Evolutionary conservation across 2,888 invertebrate species (phyloP), one percentile per base, ranked within the genome.

Genomic region (Octodonta nipae): DNA sequence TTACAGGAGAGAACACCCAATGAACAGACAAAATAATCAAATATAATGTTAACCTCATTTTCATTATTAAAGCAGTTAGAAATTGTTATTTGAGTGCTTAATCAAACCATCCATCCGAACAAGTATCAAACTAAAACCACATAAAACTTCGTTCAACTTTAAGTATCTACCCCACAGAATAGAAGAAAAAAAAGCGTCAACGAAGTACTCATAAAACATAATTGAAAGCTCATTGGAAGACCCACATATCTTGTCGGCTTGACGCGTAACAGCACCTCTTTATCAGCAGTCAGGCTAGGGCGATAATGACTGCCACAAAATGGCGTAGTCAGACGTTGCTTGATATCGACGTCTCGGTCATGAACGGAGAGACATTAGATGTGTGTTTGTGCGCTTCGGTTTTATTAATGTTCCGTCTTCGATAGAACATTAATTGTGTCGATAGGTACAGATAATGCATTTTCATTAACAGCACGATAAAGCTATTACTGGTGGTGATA

Each of bases 171-270:
- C n/a, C n/a, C 22, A n/a, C 22, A 3, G 4, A 4, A 4, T 3
- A 4, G 4, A 11, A 4, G 4, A 40, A 40, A 43, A 43, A 43
- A 41, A 38, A 31, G 34, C 35, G 37, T 38, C 35, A 45, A 42
- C 41, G 43, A 43, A 43, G 41, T 35, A 34, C 37, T 43, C 49
- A 51, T 52, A 53, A 53, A 56, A 55, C 52, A 54, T 54, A 56
- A 57, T 57, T 52, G 55, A 55, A 55, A 52, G 49, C 50, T 52
- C 52, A 46, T 53, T 49, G 42, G 45, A 46, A 48, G 50, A 50
- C 10, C 10, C 48, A 45, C 54, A 54, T 51, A 54, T 53, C 50
- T 51, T 47, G 47, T 44, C 38, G 44, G 40, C 41, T 20, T 36
- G 43, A 47, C 48, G 48, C 49, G 49, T 38, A 47, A 42, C 33